phyloP scores from a whole-genome alignment of 2,797 vertebrate genomes.

The Pelochelys cantorii region DNA sequence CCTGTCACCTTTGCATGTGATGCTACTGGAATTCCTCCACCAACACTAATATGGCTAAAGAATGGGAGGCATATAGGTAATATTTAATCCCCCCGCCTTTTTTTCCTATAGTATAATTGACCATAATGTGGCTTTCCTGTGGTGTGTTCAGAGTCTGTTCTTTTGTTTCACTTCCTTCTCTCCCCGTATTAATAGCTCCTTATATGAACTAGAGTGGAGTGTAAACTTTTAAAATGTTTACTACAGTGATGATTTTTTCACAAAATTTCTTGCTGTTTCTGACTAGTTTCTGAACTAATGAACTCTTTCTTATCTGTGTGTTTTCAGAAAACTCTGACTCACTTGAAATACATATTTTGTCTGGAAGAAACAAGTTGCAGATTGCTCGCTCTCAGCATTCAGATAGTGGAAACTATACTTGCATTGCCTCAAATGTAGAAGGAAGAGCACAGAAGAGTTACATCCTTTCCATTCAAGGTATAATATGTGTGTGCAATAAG shows the following conservation, averaged over 20 bases:
- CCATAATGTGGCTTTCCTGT: background rate
- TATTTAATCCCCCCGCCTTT: rapidly evolving
- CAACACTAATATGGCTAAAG: slow-evolving; percentile 90
- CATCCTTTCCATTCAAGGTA: slow-evolving; percentile 92
- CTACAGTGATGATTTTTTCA: background rate
- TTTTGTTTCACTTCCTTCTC: slow-evolving; percentile 3
- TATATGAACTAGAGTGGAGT: background rate
- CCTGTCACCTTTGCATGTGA: slow-evolving; percentile 92
- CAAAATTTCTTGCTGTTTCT: background rate
- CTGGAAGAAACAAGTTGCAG: slow-evolving; percentile 93
- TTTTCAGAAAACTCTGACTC: slow-evolving; percentile 89
- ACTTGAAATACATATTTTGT: slow-evolving; percentile 93
- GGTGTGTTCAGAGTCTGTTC: background rate
- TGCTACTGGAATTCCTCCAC: slow-evolving; percentile 93
- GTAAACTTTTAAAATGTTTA: background rate
- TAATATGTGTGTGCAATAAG: background rate
- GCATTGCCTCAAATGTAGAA: slow-evolving; percentile 92
- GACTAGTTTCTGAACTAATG: background rate
- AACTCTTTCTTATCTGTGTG: slow-evolving; percentile 23
- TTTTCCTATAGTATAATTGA: background rate
- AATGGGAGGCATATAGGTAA: slow-evolving; percentile 90
- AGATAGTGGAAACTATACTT: slow-evolving; percentile 90
- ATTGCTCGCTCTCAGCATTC: slow-evolving; percentile 89
- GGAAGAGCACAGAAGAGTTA: slow-evolving; percentile 92
- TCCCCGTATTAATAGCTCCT: background rate